Conservation (phyloP, 2,888 invertebrate genomes). For the Coronaproctus castanopsis region DNA sequence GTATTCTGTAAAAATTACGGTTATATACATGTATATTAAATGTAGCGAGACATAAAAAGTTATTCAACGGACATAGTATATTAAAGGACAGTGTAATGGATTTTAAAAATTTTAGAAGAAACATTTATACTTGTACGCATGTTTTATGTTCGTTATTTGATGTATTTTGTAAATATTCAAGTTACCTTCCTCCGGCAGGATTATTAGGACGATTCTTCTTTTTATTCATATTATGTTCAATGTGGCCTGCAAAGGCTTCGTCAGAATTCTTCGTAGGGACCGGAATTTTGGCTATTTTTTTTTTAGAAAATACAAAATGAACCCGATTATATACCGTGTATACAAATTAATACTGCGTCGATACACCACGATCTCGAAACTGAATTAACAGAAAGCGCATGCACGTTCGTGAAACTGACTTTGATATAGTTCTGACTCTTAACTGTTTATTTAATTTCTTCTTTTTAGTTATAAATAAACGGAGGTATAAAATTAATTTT, state of each 20-base stretch:
- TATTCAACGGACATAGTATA: no score
- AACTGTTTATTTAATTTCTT: no score
- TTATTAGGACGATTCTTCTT: slow-evolving; percentile 53
- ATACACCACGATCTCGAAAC: slow-evolving; percentile 2
- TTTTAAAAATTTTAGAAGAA: background rate
- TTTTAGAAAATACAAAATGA: no score
- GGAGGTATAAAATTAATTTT: no score
- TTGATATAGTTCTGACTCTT: no score
- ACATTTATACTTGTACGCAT: background rate
- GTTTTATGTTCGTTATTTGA: background rate
- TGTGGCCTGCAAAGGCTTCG: slow-evolving; percentile 49
- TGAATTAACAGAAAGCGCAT: background rate
- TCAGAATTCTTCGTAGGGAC: slow-evolving; percentile 63
- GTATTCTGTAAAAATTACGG: background rate
- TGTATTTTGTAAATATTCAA: background rate
- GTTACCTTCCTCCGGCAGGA: slow-evolving; percentile 36
- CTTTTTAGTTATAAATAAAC: no score
- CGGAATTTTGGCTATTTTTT: slow-evolving; percentile 50
- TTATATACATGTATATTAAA: no score
- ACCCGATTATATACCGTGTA: no score
- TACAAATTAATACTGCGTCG: no score
- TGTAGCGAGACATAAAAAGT: no score
- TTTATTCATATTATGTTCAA: slow-evolving; percentile 45
- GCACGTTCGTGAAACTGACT: no score
- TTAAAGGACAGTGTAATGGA: no score